Percentiles rank a stretch among this genome's conserved stretches.
These are phyloP conservation scores for Scrobipalpa costella DNA, from an alignment of 2,888 invertebrate species.

Conservation along the genomic window DNA sequence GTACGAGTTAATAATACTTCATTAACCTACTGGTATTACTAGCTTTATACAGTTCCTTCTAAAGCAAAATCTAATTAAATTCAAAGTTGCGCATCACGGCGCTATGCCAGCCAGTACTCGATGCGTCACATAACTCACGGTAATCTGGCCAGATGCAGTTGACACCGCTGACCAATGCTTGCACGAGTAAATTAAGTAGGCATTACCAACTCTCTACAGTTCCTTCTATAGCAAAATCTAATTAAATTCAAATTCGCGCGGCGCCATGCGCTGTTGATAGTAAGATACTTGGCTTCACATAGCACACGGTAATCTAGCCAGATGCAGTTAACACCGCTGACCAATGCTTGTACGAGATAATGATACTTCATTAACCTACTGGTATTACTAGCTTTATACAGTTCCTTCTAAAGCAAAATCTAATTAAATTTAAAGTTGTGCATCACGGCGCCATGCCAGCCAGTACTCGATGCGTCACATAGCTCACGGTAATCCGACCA, in stretches of 20 bases:
- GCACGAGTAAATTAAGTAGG: conserved; percentile 14
- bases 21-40: conserved; percentile 25
- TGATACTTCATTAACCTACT: neutral
- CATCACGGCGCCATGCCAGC: conserved; percentile 42
- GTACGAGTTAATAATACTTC: conserved; percentile 8
- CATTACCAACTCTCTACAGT: conserved; percentile 36
- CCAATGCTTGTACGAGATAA: conserved; percentile 15
- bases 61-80: conserved; percentile 43
- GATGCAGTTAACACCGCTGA: conserved; percentile 7
- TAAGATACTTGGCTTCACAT: too few relatives aligned
- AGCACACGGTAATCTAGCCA: conserved; percentile 36
- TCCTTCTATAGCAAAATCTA: conserved; percentile 36
- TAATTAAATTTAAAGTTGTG: conserved; percentile 41
- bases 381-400: conserved; percentile 35
- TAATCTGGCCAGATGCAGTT: conserved; percentile 26
- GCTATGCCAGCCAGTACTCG: conserved; percentile 34
- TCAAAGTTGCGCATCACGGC: conserved; percentile 38
- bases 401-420: conserved; percentile 34
- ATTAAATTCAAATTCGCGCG: conserved; percentile 44
- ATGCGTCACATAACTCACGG: conserved; percentile 35
- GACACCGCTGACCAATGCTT: conserved; percentile 13
- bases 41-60: conserved; percentile 35
- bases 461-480: conserved; percentile 9
- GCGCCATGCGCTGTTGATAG: too few relatives aligned
- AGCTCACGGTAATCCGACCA: conserved; percentile 36